phyloP scores from a whole-genome alignment of 2,113 vertebrate genomes.

The Dissostichus mawsoni region DNA sequence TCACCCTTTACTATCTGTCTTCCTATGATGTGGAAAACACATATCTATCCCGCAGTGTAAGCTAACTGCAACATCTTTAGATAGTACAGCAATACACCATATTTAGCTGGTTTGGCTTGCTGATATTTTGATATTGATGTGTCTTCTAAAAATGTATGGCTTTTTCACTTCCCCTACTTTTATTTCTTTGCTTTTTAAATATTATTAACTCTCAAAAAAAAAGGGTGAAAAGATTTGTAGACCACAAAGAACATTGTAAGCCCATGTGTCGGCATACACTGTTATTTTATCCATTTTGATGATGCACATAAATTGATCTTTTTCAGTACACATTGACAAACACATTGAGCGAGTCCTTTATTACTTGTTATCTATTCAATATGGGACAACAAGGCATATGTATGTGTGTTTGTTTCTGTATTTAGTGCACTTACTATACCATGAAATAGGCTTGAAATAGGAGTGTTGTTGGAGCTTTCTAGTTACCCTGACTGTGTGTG shows the following conservation, averaged over 20 bases:
- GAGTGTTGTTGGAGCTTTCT: constrained; percentile 85
- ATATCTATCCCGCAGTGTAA: constrained; percentile 81
- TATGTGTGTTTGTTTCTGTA: constrained; percentile 82
- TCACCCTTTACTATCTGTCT: constrained; percentile 85
- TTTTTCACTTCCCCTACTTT: constrained; percentile 64
- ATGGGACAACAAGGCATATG: constrained; percentile 77
- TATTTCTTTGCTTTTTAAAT: constrained; percentile 78
- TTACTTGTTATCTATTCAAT: constrained; percentile 77
- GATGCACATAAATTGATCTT: constrained; percentile 73
- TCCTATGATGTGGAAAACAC: constrained; percentile 83
- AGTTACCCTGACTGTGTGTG: constrained; percentile 84
- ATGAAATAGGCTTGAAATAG: constrained; percentile 87
- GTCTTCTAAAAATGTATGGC: constrained; percentile 76
- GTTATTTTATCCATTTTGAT: constrained; percentile 79
- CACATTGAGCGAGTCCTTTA: constrained; percentile 76
- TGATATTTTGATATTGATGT: constrained; percentile 78
- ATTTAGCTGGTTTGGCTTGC: constrained; percentile 82
- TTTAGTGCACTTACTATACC: constrained; percentile 86
- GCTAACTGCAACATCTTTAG: constrained; percentile 80
- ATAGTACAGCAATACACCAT: constrained; percentile 86
- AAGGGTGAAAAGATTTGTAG: constrained; percentile 61
- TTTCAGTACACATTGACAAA: constrained; percentile 78
- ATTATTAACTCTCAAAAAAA: constrained; percentile 56
- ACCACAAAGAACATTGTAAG: constrained; percentile 67
- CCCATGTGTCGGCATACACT: constrained; percentile 76